Base-by-base conservation (phyloP, 2,797 vertebrate genomes). In the Poecilia wingei region DNA sequence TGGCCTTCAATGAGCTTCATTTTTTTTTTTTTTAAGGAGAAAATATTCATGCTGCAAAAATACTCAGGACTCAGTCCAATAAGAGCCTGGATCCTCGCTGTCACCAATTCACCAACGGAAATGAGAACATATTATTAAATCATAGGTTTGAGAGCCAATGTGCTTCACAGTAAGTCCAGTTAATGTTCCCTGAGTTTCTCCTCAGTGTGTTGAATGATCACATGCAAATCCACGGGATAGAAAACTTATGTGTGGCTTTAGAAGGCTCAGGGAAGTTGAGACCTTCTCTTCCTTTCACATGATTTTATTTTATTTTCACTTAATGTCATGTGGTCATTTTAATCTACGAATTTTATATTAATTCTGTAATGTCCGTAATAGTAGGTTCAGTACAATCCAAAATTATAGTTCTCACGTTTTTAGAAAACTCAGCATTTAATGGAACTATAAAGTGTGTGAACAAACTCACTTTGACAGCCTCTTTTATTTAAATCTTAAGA, bases 251-350 rank as follows among this genome's bases (percentile, higher is more conserved):
- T 78, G 53, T 49, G 9, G 87, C 84, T 79, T 86, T 87, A 85
- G 59, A 78, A 80, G 81, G 75, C 70, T 88, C 81, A 83, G 75
- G 77, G 66, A 53, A 77, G 55, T 77, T 89, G 90, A 90, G 82
- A 80, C 82, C 74, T 66, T 75, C 77, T 87, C 87, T 91, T 92
- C 89, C 86, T 90, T 91, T 90, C 91, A 92, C 83, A 87, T 82
- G 53, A 85, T 76, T 82, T 72, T 1, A 59, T 77, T 80, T 84
- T 71, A 80, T 79, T 72, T 82, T 68, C 39, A 72, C 1, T 79
- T 41, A 80, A 39, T 81, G 31, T 76, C 20, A 70, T 51, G 46
- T 55, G 51, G 10, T 75, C 2, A 51, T 84, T 81, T 72, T 68
- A 78, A 72, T 82, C 64, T 7, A 9, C 46, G 22, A 46, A 5